Conservation (phyloP, 2,888 invertebrate genomes). For the Thalpophila matura region DNA sequence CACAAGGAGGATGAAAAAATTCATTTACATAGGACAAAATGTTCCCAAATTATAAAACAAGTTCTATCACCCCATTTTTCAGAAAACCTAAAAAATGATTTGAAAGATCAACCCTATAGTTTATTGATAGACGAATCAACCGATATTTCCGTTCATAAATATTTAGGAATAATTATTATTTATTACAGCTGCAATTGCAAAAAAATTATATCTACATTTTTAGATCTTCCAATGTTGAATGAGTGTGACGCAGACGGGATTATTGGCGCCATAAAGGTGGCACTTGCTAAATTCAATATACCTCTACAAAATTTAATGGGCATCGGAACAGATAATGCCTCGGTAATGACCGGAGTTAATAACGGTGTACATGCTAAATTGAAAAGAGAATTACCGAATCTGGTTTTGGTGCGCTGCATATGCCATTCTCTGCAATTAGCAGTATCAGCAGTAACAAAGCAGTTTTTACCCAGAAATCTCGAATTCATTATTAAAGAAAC, state of each 20-base stretch:
- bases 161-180: constrained; percentile 20
- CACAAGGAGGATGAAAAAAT: constrained; percentile 42
- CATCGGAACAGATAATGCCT: constrained; percentile 68
- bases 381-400: constrained; percentile 63
- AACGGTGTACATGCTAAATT: constrained; percentile 49
- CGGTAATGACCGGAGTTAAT: constrained; percentile 7
- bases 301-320: constrained; percentile 58
- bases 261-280: constrained; percentile 37
- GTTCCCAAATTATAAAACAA: constrained; percentile 33
- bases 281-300: constrained; percentile 40
- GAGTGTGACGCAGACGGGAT: constrained; percentile 36
- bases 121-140: constrained; percentile 54
- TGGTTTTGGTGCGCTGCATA: constrained; percentile 69
- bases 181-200: neutral
- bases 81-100: constrained; percentile 33
- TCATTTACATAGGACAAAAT: constrained; percentile 37
- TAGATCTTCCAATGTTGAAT: neutral
- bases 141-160: constrained; percentile 49
- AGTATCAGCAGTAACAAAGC: constrained; percentile 45
- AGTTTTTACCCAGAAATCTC: constrained; percentile 64
- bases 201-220: neutral
- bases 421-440: constrained; percentile 70
- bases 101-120: constrained; percentile 46
- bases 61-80: constrained; percentile 32
- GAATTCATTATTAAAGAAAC: constrained; percentile 64